Percentiles rank a stretch among this genome's conserved stretches.
phyloP scores from a whole-genome alignment of 2,113 vertebrate genomes.

The Mastomys natalensis region DNA sequence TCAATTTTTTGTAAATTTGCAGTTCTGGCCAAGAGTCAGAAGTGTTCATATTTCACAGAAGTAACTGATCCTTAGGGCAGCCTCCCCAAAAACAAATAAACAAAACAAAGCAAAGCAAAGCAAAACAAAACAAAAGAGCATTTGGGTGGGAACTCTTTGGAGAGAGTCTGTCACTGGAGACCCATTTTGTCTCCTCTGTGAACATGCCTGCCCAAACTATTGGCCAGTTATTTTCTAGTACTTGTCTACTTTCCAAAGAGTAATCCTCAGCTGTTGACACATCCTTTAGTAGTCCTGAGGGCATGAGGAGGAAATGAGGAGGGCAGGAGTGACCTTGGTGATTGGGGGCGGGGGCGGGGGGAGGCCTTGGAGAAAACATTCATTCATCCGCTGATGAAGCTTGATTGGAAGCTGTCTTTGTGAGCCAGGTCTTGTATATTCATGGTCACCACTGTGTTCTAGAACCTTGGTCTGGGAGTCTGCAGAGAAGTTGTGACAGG shows the following conservation, averaged over 20 bases:
- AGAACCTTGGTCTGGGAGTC: neutral
- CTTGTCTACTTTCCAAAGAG: conserved; percentile 4
- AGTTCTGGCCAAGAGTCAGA: conserved; percentile 33
- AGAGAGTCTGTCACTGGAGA: conserved; percentile 1
- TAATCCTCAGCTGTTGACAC: neutral
- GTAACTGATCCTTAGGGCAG: neutral
- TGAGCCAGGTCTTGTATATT: neutral
- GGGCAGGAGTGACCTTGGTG: neutral
- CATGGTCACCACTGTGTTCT: neutral
- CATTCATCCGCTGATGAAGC: neutral
- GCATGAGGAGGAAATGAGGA: neutral
- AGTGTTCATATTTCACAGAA: neutral
- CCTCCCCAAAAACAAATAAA: neutral
- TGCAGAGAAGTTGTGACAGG: neutral
- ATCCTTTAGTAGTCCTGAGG: conserved; percentile 1
- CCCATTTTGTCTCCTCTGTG: neutral
- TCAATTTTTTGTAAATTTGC: neutral
- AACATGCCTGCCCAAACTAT: neutral
- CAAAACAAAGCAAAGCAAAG: neutral
- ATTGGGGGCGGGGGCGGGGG: neutral
- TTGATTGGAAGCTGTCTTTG: neutral
- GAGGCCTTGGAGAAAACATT: neutral
- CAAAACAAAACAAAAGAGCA: neutral
- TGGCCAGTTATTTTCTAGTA: neutral
- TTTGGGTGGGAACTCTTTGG: neutral